Evolutionary conservation across 2,797 vertebrate genomes (phyloP).

Genomic region (Protosalanx chinensis): DNA sequence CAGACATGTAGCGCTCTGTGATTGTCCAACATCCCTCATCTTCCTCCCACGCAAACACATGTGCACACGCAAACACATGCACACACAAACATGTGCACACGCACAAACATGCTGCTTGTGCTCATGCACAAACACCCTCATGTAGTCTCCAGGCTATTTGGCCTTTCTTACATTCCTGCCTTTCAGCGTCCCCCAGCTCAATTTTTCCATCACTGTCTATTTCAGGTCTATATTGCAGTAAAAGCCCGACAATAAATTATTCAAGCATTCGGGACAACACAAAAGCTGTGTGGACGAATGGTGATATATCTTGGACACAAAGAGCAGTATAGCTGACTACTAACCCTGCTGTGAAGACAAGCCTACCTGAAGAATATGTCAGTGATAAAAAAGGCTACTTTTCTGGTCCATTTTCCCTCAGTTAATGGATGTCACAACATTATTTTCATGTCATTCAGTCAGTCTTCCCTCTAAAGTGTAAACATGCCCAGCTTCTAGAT

Average conservation of each 20-base stretch:
- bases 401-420: too few species aligned
- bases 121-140: background rate
- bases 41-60: background rate
- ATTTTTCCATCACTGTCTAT: conserved; percentile 41
- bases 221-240: conserved; percentile 51
- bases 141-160: background rate
- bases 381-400: too few species aligned
- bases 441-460: too few species aligned
- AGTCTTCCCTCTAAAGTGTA: too few species aligned
- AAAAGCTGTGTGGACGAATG: conserved; percentile 27
- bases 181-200: background rate
- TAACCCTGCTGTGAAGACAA: conserved; percentile 17
- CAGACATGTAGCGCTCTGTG: conserved; percentile 25
- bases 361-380: conserved; percentile 46
- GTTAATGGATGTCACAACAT: too few species aligned
- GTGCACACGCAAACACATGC: background rate
- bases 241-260: conserved; percentile 58
- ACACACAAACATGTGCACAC: background rate
- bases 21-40: conserved; percentile 28
- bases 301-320: conserved; percentile 36
- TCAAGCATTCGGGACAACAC: conserved; percentile 56
- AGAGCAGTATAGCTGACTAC: conserved; percentile 16
- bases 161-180: background rate
- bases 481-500: too few species aligned
- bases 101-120: background rate